Base-by-base conservation (phyloP, 2,888 invertebrate genomes). In the Gymnocheta viridis region DNA sequence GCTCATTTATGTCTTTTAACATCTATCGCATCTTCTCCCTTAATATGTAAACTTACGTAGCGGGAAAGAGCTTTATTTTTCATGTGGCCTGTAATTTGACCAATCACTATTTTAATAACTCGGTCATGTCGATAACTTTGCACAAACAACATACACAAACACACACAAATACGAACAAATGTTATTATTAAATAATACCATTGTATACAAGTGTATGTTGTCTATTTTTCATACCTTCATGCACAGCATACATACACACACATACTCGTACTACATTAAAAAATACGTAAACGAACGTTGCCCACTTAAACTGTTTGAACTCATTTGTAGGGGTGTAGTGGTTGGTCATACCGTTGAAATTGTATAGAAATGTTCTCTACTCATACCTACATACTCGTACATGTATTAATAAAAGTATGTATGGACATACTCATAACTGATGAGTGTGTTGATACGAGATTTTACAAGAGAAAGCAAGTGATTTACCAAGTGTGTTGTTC, bases 91-190 rank as follows among this genome's bases (percentile, higher is more conserved):
- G 51, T 72, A 70, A 80, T 66, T 80, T 76, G 66, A 76, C 79
- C 79, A 76, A 80, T 80, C 79, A 76, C 66, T 58, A 38, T 67
- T 80, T 49, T 80, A 76, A 80, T 80, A 83, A 83, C 80, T 54
- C 60, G 49, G 76, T 35, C 74, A 67, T 58, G 51, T 47, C 60
- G 27, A 78, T 51, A 62, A 69, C 29, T 19, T 32, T 41, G 0
- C 29, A 44, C 49, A 22, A 14, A 74, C 29, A 17, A 66, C 4
- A 44, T 22, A 38, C n/a, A 49, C 44, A 60, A 10, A 64, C 2
- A 66, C 49, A 32, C 38, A 32, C 27, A 44, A 17, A 22, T 24
- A 49, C 9, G 12, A 17, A 24, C n/a, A 49, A 32, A 19, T 27
- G 19, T 14, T 29, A 5, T 19, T 32, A 58, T 58, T 27, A 67